phyloP scores from a whole-genome alignment of 2,888 invertebrate species.

The Spodoptera exigua region DNA sequence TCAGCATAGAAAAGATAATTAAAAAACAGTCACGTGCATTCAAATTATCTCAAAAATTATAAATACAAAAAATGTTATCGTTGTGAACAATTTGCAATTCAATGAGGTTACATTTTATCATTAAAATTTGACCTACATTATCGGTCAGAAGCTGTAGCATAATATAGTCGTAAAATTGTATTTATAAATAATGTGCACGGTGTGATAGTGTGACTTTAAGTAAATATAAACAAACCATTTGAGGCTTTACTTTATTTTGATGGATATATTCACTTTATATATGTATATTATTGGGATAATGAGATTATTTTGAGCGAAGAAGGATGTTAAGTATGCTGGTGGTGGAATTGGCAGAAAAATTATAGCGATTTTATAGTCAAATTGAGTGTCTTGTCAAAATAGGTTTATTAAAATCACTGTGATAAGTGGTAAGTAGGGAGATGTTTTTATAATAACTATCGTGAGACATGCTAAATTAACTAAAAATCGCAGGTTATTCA shows the following conservation, averaged over 20 bases:
- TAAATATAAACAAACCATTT: conserved; percentile 43
- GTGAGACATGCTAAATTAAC: too few species aligned
- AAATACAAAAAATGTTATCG: conserved; percentile 8
- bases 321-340: too few species aligned
- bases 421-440: too few species aligned
- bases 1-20: not conserved
- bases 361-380: too few species aligned
- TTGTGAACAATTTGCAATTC: conserved; percentile 17
- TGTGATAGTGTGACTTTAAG: conserved; percentile 34
- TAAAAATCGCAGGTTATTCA: too few species aligned
- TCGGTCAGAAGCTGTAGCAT: conserved; percentile 19
- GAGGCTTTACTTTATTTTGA: conserved; percentile 16
- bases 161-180: conserved; percentile 29
- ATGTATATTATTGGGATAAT: too few species aligned
- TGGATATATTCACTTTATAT: not conserved
- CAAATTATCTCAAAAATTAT: conserved; percentile 2
- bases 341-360: too few species aligned
- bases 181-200: conserved; percentile 43
- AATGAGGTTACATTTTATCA: conserved; percentile 24
- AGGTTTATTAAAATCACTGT: too few species aligned
- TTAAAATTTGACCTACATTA: conserved; percentile 40
- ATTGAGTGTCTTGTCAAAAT: too few species aligned
- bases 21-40: not conserved
- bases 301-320: too few species aligned
- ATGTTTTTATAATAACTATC: too few species aligned